Percentiles rank a stretch among this genome's conserved stretches.
These are phyloP conservation scores for Bolinopsis microptera DNA, from an alignment of 37 sponge, comb jelly and placozoan species.

Conservation along the genomic window DNA sequence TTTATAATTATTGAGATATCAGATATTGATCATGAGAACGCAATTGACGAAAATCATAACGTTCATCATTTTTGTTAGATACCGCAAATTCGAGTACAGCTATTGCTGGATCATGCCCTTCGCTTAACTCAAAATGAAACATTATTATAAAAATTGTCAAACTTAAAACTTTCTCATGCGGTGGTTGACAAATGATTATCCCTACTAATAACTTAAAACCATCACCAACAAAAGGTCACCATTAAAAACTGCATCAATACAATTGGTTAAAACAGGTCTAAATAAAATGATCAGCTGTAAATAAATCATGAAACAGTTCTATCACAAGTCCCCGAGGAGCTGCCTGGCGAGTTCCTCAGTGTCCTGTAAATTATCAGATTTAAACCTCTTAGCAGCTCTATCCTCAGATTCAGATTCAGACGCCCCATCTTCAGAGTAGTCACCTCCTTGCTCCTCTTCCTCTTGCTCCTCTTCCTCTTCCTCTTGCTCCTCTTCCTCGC, in stretches of 20 bases:
- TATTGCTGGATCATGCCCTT: too few relatives aligned
- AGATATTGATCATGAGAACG: too few relatives aligned
- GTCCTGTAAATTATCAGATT: not conserved
- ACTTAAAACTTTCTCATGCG: not conserved
- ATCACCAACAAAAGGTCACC: not conserved
- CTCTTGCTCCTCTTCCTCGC: not conserved
- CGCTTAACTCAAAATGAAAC: not conserved
- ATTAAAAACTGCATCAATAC: not conserved
- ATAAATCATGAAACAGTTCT: too few relatives aligned
- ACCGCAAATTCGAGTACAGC: too few relatives aligned
- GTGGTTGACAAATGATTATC: not conserved
- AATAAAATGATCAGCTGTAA: not conserved
- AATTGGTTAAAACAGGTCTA: not conserved
- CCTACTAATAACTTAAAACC: not conserved
- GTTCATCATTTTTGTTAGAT: too few relatives aligned
- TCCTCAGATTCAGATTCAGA: not conserved
- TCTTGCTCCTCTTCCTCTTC: not conserved
- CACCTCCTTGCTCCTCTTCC: not conserved
- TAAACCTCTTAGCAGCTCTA: conserved; percentile 2
- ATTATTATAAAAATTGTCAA: not conserved
- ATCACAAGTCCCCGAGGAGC: conserved; percentile 26
- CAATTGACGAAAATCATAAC: too few relatives aligned
- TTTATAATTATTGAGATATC: too few relatives aligned
- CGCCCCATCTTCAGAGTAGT: not conserved
- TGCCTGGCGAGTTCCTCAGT: conserved; percentile 34